Evolutionary conservation across 92 coral and sea anemone species (phyloP).

Genomic region (Pocillopora grandis): DNA sequence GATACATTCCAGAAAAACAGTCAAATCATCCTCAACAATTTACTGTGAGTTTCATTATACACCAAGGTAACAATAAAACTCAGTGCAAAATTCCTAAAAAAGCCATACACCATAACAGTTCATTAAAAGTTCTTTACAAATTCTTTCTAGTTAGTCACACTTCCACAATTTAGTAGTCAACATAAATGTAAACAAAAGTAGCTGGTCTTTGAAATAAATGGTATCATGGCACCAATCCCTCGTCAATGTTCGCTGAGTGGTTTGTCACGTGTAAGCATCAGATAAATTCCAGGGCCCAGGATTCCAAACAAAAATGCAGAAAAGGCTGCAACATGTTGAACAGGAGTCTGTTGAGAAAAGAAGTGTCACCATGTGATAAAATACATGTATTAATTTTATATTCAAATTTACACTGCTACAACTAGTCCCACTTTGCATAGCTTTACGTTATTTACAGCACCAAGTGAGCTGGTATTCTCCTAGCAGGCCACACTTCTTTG

Average conservation of each 20-base stretch:
- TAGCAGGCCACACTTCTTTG: no score
- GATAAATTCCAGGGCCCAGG: constrained; percentile 83
- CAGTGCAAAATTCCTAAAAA: background rate
- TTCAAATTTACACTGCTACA: no score
- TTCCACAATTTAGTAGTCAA: background rate
- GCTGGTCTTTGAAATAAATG: background rate
- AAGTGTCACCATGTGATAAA: no score
- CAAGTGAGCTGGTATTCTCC: no score
- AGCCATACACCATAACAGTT: background rate
- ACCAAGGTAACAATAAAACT: background rate
- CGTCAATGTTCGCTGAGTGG: constrained; percentile 60
- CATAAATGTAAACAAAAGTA: background rate
- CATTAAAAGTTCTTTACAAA: constrained; percentile 4
- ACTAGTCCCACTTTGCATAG: no score
- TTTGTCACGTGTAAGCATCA: constrained; percentile 81
- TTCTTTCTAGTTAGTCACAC: background rate
- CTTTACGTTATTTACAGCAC: no score
- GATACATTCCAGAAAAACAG: no score
- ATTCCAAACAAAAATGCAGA: constrained; percentile 60
- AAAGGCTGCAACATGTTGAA: constrained; percentile 70
- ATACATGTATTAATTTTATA: no score
- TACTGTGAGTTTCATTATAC: background rate
- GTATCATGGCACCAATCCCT: background rate
- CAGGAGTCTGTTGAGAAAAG: constrained; percentile 59
- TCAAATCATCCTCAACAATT: background rate